Evolutionary conservation across 2,888 invertebrate species (phyloP), one percentile per base, ranked within the genome.

Genomic region (Choreutis nemorana): DNA sequence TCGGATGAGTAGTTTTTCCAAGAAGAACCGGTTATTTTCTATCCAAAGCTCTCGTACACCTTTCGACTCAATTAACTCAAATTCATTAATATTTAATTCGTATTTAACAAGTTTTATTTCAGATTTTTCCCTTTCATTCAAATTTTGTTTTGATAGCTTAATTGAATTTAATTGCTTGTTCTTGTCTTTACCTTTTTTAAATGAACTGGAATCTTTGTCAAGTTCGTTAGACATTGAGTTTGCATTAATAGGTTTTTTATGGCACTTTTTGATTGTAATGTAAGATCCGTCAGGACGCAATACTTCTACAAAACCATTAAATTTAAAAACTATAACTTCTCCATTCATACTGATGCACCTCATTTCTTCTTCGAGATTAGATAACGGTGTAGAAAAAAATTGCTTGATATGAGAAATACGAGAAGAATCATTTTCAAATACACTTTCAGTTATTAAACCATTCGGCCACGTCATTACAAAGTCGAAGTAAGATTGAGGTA

Each of bases 381-480:
- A 30, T 15, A 40, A 27, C 3, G 42, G 34, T 21, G 36, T 35
- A 20, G 55, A 26, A 39, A 59, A 53, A 42, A 49, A 62, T 44
- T 75, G 77, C 36, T 71, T 78, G 6, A 79, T 62, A 35, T 77
- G 71, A 21, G 66, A 65, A 31, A 78, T 50, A 28, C 38, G 34
- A 8, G 54, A 33, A 2, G 64, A 63, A 41, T 70, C 64, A 3
- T 49, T 35, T 35, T 61, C 55, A 41, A 75, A 52, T 11, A 78
- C 55, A 32, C 55, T 68, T 44, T 77, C 70, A 5, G 67, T 67
- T 5, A 73, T 54, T 16, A 67, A 55, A 2, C 79, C 79, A 37
- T 73, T 78, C 2, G 77, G 75, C 71, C 75, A 78, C 3, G 75
- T 68, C 11, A 73, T 39, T 36, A 41, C 52, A 21, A 77, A 39